Evolutionary conservation across 2,797 vertebrate genomes (phyloP).

Genomic region (Spizella passerina): DNA sequence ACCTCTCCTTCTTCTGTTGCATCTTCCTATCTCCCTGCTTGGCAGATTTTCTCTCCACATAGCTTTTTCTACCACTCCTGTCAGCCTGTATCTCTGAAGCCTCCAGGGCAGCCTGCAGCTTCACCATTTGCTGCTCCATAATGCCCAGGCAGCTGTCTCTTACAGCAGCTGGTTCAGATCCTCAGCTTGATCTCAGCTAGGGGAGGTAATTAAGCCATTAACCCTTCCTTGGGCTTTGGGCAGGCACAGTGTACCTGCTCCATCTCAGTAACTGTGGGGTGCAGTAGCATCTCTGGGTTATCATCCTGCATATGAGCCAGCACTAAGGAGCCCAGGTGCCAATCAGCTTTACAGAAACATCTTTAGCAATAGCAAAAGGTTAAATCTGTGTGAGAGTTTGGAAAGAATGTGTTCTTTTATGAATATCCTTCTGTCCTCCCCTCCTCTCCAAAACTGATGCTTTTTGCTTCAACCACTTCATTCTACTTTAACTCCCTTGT

Average conservation of each 20-base stretch:
- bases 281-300: background rate
- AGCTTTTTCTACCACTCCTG: background rate
- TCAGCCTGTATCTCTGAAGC: background rate
- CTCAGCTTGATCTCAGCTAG: background rate
- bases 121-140: background rate
- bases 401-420: background rate
- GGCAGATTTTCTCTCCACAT: background rate
- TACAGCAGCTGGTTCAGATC: background rate
- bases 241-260: rapidly evolving
- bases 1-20: background rate
- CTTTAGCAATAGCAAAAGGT: background rate
- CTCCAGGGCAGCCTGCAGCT: background rate
- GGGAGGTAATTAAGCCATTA: background rate
- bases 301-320: background rate
- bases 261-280: background rate
- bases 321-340: background rate
- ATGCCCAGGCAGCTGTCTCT: background rate
- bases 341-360: background rate
- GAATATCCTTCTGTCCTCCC: background rate
- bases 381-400: background rate
- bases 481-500: conserved; percentile 6
- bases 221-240: background rate
- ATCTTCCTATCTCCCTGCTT: background rate
- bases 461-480: background rate
- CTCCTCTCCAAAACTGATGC: background rate